phyloP scores from a whole-genome alignment of 2,113 vertebrate genomes.

The Hydrochoerus hydrochaeris region DNA sequence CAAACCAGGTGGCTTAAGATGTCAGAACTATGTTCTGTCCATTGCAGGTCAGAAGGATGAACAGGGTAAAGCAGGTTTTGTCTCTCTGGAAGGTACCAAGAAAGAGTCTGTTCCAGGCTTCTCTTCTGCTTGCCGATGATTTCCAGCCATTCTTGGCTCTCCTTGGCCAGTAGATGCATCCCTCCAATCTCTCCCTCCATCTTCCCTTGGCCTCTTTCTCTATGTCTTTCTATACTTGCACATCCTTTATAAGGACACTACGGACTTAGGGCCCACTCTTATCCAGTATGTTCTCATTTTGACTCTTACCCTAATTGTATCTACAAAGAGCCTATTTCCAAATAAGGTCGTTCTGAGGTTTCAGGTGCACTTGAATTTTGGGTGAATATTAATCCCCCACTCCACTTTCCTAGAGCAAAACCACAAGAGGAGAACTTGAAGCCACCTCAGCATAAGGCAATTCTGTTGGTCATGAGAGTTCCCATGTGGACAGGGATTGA shows the following conservation, averaged over 20 bases:
- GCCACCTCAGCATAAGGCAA: not conserved
- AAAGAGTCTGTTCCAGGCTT: not conserved
- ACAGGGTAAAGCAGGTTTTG: not conserved
- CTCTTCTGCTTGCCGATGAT: not conserved
- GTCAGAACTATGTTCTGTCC: not conserved
- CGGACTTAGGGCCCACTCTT: not conserved
- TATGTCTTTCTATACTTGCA: not conserved
- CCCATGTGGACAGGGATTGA: not conserved
- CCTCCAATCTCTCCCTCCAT: not conserved
- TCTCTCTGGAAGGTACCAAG: not conserved
- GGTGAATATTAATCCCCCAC: not conserved
- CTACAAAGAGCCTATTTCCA: not conserved
- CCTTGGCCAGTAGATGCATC: accelerated
- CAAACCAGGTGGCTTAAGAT: not conserved
- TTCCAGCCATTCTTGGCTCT: accelerated
- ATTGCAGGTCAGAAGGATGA: not conserved
- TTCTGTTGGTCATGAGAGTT: not conserved
- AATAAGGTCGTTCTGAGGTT: not conserved
- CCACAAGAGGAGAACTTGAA: not conserved
- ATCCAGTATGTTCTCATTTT: not conserved
- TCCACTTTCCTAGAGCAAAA: not conserved
- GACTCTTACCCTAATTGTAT: not conserved
- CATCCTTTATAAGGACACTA: not conserved
- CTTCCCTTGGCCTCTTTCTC: not conserved
- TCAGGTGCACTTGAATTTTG: not conserved